Conservation (phyloP, 1,140 invertebrate species). For the Drosophila teissieri region DNA sequence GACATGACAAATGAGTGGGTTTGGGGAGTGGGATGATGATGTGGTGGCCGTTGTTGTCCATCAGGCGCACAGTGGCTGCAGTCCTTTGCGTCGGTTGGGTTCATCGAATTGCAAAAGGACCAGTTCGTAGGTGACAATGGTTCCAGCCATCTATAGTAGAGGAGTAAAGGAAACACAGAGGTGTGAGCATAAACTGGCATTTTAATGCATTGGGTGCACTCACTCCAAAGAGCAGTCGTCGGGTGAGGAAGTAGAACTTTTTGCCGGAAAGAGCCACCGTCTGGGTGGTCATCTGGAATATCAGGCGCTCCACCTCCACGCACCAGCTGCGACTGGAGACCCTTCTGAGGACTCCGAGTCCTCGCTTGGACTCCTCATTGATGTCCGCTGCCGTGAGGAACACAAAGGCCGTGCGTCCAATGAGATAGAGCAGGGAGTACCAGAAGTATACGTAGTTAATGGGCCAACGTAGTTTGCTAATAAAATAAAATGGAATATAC, state of each 20-base stretch:
- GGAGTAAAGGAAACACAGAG: not conserved
- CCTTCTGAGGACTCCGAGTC: constrained; percentile 86
- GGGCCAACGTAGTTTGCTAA: constrained; percentile 75
- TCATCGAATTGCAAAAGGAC: constrained; percentile 87
- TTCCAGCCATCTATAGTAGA: constrained; percentile 85
- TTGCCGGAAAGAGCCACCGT: constrained; percentile 87
- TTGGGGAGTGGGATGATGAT: not conserved
- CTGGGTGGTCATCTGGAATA: constrained; percentile 80
- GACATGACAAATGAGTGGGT: constrained; percentile 59
- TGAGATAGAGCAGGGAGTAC: constrained; percentile 87
- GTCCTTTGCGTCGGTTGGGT: constrained; percentile 73
- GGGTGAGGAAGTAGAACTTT: constrained; percentile 88
- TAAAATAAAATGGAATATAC: too few species aligned
- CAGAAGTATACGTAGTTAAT: constrained; percentile 87
- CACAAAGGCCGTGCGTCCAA: constrained; percentile 86
- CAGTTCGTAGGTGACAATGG: constrained; percentile 89
- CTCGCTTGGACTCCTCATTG: constrained; percentile 86
- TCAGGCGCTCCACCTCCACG: constrained; percentile 85
- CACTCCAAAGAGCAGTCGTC: constrained; percentile 87
- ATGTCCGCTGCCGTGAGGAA: constrained; percentile 87
- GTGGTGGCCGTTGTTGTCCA: constrained; percentile 12
- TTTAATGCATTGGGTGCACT: constrained; percentile 59
- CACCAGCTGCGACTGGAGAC: constrained; percentile 86
- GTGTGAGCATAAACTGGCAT: constrained; percentile 21
- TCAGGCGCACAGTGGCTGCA: constrained; percentile 66